Evolutionary conservation across 2,888 invertebrate species (phyloP), one percentile per base, ranked within the genome.

Genomic region (Rhagophthalmus giganteus): DNA sequence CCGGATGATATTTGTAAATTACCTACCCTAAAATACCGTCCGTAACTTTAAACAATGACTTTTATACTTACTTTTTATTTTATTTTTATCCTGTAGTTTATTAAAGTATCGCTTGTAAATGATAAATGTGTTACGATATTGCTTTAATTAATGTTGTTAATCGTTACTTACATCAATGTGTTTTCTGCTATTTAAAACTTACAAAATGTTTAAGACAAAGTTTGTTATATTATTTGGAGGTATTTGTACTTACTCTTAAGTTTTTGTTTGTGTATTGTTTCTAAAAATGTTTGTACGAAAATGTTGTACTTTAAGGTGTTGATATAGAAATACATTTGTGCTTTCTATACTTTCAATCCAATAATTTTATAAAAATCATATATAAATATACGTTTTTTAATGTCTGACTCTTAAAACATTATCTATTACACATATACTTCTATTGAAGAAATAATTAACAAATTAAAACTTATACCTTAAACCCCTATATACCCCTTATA

Each of bases 141-240:
- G 60, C 60, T 58, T 60, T 59, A 49, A 57, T 53, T 55, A 48
- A 46, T 53, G 54, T 59, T 57, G 50, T 55, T 58, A 56, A 46
- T 49, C 38, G 57, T 60, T 60, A 57, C 33, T 49, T 51, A 55
- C 38, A 44, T 58, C 39, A 56, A 44, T 56, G 55, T 60, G 56
- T 55, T 53, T 54, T 48, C 38, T 20, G 7, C 3, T 5, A 20
- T 20, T 20, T 20, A 20, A 20, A 5, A 7, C 20, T 7, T 20
- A 5, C 20, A 42, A 41, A 42, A 47, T 44, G 47, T 47, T 54
- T 52, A 40, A 45, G 27, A 39, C 26, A 46, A 37, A 47, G 32
- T 46, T 28, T 46, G 45, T 47, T 47, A 47, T 39, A 47, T 47
- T 16, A 47, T 32, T 47, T 47, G 27, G 11, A 40, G 16, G 42